Base-by-base conservation (phyloP, 1,140 invertebrate species). In the Metopolophium dirhodum region DNA sequence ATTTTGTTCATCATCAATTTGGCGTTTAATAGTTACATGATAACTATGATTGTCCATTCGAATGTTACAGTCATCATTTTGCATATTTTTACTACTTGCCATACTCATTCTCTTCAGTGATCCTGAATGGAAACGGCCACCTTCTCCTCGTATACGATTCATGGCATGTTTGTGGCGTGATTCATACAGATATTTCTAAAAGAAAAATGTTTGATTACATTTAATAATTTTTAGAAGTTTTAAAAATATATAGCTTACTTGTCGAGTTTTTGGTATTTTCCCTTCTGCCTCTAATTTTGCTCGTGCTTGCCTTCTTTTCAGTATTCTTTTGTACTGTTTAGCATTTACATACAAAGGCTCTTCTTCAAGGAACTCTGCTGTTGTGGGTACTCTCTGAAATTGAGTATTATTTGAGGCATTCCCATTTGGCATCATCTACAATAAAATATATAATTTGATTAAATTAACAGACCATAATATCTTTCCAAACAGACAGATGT, bases 141-240 rank as follows among this genome's bases (percentile, higher is more conserved):
- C 99, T 96, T 99, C 98, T 14, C 99, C 99, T 93, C 99, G 96
- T 94, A 99, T 97, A 95, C 99, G 96, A 95, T 99, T 99, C 98
- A 99, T 98, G 0, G 99, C 99, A 95, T 99, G 99, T 94, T 98
- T 96, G 96, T 99, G 99, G 93, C 99, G 96, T 22, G 99, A 99
- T 96, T 99, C 99, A 94, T 99, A 99, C n/a, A 99, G 96, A 95
- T 99, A 99, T 98, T 99, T 99, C 97, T 99, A 95, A 61, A 96
- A 96, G 45, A 90, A 68, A 41, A 90, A 90, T 57, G 6, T 30
- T 86, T 22, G 20, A 51, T 88, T 35, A 11, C 94, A 94, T 94
- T 20, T 18, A n/a, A 23, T 8, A 54, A 11, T 22, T 8, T 47
- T 41, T 85, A 9, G 22, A 87, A 30, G 6, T 26, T 57, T 41